These are phyloP conservation scores for Palythoa grandiflora DNA, from an alignment of 92 coral and sea anemone species.

Conservation along the genomic window DNA sequence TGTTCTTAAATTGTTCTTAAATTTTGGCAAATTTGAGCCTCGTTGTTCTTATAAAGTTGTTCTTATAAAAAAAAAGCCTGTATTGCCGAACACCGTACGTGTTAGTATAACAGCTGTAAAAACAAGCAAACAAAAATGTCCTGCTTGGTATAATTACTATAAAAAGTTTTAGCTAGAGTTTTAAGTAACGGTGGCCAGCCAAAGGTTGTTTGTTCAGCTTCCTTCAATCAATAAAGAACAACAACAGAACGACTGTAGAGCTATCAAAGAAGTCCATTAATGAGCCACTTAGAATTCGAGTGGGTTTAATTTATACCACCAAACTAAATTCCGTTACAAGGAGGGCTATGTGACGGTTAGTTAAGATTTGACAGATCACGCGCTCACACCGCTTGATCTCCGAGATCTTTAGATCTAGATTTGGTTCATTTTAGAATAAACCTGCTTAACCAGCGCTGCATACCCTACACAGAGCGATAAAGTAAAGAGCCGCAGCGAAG, in stretches of 20 bases:
- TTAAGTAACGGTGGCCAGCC: no score
- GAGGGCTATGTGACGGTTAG: not conserved
- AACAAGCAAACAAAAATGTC: no score
- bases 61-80: no score
- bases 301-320: not conserved
- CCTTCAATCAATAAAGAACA: not conserved
- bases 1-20: no score
- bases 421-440: not conserved
- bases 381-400: not conserved
- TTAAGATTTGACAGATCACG: not conserved
- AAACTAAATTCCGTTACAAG: not conserved
- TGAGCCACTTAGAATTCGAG: slow-evolving; percentile 21
- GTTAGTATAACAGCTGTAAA: no score
- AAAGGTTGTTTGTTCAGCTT: slow-evolving; percentile 26
- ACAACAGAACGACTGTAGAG: not conserved
- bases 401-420: not conserved
- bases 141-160: no score
- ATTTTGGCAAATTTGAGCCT: no score
- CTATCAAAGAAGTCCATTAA: not conserved
- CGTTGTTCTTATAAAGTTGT: no score
- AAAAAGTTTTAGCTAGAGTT: no score
- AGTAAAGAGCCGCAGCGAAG: not conserved
- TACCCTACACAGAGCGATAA: not conserved
- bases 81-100: not conserved
- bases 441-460: not conserved